phyloP scores from a whole-genome alignment of 2,113 vertebrate species.

The Pelusios castaneus region DNA sequence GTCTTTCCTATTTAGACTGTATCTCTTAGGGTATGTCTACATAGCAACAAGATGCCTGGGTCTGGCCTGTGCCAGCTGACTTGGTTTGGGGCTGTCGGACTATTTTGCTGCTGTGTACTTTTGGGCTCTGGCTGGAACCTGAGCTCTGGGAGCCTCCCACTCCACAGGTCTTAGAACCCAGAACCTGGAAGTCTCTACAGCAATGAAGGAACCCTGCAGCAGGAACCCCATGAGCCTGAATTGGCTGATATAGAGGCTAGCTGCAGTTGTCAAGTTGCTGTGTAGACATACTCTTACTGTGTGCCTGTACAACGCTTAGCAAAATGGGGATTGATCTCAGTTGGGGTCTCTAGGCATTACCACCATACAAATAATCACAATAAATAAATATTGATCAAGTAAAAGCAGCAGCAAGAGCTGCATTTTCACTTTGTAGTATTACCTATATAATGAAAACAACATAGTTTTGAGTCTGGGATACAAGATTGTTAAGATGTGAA shows the following conservation, averaged over 20 bases:
- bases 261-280: not conserved
- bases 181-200: not conserved
- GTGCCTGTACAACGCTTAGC: not conserved
- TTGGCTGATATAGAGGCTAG: not conserved
- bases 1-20: not conserved
- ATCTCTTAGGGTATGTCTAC: not conserved
- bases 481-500: conserved; percentile 1
- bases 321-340: not conserved
- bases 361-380: not conserved
- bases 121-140: not conserved
- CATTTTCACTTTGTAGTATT: conserved; percentile 8
- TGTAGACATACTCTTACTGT: not conserved
- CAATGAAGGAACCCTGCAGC: not conserved
- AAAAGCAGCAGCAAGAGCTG: conserved; percentile 20
- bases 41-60: not conserved
- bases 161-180: not conserved
- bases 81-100: not conserved
- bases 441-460: not conserved
- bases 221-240: not conserved
- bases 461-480: not conserved
- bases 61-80: not conserved
- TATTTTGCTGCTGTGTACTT: not conserved
- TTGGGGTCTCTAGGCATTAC: not conserved
- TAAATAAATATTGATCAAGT: conserved; percentile 26
- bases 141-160: not conserved